A percentile compares a stretch with the other conserved stretches of the same genome.
These are phyloP conservation scores for Dinocampus coccinellae DNA, from an alignment of 2,888 invertebrate species.

Conservation along the genomic window DNA sequence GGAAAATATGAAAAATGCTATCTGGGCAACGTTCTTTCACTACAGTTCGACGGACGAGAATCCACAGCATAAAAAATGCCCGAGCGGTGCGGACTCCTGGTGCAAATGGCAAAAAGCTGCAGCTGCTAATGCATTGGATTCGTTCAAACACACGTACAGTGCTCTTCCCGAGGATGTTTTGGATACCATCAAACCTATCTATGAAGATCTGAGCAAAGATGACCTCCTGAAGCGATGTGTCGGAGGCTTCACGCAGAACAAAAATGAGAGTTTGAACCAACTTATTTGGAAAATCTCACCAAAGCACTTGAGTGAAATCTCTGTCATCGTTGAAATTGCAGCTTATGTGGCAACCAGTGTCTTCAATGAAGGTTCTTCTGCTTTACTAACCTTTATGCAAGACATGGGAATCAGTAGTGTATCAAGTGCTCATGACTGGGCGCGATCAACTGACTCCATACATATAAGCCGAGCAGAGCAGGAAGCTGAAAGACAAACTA, in stretches of 20 bases:
- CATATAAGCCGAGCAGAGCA: not conserved
- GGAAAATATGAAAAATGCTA: slow-evolving; percentile 38
- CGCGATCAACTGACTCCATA: slow-evolving; percentile 21
- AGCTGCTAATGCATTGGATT: slow-evolving; percentile 34
- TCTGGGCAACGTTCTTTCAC: slow-evolving; percentile 49
- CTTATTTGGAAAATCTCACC: slow-evolving; percentile 42
- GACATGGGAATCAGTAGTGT: slow-evolving; percentile 25
- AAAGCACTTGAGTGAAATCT: slow-evolving; percentile 35
- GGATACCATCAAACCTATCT: slow-evolving; percentile 39
- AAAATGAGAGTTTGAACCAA: slow-evolving; percentile 41
- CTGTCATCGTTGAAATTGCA: slow-evolving; percentile 40
- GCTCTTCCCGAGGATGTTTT: slow-evolving; percentile 34
- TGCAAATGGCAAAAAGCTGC: slow-evolving; percentile 42
- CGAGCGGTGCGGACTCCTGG: slow-evolving; percentile 41
- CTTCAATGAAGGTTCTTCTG: slow-evolving; percentile 53
- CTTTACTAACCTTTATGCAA: slow-evolving; percentile 39
- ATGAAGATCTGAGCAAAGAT: slow-evolving; percentile 39
- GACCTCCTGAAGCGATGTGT: slow-evolving; percentile 38
- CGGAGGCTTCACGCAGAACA: slow-evolving; percentile 42
- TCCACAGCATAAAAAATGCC: slow-evolving; percentile 46
- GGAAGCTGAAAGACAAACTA: not conserved
- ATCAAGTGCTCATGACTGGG: slow-evolving; percentile 28
- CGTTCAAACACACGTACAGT: slow-evolving; percentile 39
- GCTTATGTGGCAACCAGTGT: slow-evolving; percentile 48
- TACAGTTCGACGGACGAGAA: slow-evolving; percentile 48